phyloP scores from a whole-genome alignment of 2,113 vertebrate species.

The Pan troglodytes region NHGRI_mPanTro3-v2.1_pri NC_072401.2:163508001-163508500 shows the following conservation, averaged over 20 bases:
- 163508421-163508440: background rate
- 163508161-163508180: background rate
- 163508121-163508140: background rate
- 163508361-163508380: background rate
- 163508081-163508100: background rate
- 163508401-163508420: background rate
- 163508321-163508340: background rate
- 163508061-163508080: background rate
- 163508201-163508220: background rate
- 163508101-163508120: background rate
- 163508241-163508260: background rate
- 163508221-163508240: background rate
- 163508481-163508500: background rate
- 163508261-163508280: background rate
- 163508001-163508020: background rate
- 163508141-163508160: background rate
- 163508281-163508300: background rate
- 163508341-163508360: background rate
- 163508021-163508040: background rate
- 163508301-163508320: background rate
- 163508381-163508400: background rate
- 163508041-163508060: background rate
- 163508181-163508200: background rate
- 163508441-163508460: background rate
- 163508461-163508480: background rate